Evolutionary conservation across 2,888 invertebrate species (phyloP), one percentile per base, ranked within the genome.

Genomic region (Coecobrya sp.): DNA sequence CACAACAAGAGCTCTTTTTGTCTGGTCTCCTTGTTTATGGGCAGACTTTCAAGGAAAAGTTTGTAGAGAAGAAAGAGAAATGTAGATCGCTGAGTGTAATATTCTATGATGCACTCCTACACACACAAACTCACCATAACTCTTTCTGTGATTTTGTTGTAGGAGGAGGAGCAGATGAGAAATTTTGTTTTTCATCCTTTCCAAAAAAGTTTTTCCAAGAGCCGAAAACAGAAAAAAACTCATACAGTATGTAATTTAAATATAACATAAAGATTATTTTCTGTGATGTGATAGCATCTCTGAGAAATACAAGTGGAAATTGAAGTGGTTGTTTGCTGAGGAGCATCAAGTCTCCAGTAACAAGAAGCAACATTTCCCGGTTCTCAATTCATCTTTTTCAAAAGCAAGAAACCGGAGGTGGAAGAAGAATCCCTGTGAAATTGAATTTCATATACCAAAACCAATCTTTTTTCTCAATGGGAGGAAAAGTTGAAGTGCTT

Each of bases 21-120:
- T 62, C 62, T 25, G 7, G 62, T n/a, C 22, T 16, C 30, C 68
- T 68, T 68, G 25, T 62, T 68, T 68, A 68, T 68, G 30, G 68
- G 1, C 0, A 68, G 0, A 68, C 16, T 68, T 30, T 68, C 30
- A 11, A 68, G 16, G 68, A 30, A 68, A 68, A 27, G 13, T 52
- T 52, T 11, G 52, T 16, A 16, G 52, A 52, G 2, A 1, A 16
- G 11, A 16, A n/a, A n/a, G n/a, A n/a, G n/a, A n/a, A n/a, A n/a
- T n/a, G n/a, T n/a, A n/a, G n/a, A n/a, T n/a, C n/a, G n/a, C n/a
- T 11, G 11, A 3, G 11, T 2, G 52, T 52, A 7, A 16, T 16
- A 10, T 52, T 36, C n/a, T n/a, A n/a, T n/a, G n/a, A n/a, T 36
- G 3, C 52, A 52, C 52, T 52, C 52, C 52, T 52, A 52, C 52